Conservation (phyloP, 2,888 invertebrate species). For the Lacanobia oleracea region DNA sequence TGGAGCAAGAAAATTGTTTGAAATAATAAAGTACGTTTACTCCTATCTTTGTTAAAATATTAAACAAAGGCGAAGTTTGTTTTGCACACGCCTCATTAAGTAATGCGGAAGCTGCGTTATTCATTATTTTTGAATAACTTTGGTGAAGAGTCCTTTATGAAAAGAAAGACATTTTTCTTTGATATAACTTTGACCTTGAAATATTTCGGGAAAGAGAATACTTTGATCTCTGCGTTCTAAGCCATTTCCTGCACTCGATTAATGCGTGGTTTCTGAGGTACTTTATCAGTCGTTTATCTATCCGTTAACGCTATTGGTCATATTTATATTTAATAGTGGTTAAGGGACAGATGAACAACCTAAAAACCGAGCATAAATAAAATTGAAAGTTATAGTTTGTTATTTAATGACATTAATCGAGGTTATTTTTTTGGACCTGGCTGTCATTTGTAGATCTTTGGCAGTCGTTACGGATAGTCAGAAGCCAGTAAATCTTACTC, state of each 20-base stretch:
- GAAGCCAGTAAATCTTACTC: no score
- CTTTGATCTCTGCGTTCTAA: not conserved
- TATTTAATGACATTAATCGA: not conserved
- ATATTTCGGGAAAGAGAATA: not conserved
- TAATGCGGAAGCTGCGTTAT: not conserved
- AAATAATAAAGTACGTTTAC: conserved; percentile 19
- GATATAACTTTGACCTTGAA: not conserved
- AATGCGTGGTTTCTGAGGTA: no score
- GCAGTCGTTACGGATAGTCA: no score
- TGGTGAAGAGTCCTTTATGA: not conserved
- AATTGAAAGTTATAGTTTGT: not conserved
- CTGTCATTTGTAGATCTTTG: no score
- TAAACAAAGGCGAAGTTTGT: conserved; percentile 14
- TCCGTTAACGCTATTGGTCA: no score
- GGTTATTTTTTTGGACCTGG: not conserved
- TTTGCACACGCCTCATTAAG: conserved; percentile 15
- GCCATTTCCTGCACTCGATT: not conserved
- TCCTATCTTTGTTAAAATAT: not conserved
- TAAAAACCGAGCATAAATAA: not conserved
- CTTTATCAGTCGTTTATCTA: no score
- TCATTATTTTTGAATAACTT: conserved; percentile 10
- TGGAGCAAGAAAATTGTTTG: conserved; percentile 1
- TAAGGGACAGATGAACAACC: no score
- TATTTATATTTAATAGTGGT: no score
- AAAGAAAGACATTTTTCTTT: not conserved